Evolutionary conservation across 1,140 invertebrate genomes (phyloP).

Genomic region (Drosophila nigrodunni): DNA sequence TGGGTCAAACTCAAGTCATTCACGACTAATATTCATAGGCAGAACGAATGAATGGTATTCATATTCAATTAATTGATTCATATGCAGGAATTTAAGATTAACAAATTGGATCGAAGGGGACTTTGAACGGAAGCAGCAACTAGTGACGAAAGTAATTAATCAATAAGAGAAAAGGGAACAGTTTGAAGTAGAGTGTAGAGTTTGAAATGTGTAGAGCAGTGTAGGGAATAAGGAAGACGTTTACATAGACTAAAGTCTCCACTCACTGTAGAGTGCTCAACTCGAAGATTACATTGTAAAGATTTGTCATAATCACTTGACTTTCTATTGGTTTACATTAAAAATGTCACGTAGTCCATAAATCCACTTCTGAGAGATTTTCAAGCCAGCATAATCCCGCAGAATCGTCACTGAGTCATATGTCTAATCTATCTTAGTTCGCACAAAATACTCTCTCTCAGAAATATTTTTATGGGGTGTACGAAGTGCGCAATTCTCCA

Average conservation of each 20-base stretch:
- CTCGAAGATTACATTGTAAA: not conserved
- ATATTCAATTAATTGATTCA: no score
- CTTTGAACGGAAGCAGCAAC: no score
- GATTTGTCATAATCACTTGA: not conserved
- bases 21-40: not conserved
- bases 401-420: constrained; percentile 9
- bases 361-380: constrained; percentile 10
- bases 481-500: constrained; percentile 31
- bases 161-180: no score
- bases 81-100: no score
- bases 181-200: no score
- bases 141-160: no score
- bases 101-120: no score
- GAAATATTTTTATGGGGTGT: not conserved
- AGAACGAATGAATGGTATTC: no score
- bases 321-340: constrained; percentile 12
- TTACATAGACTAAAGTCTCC: no score
- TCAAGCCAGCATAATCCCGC: not conserved
- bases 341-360: constrained; percentile 64
- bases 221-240: not conserved
- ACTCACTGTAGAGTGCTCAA: not conserved
- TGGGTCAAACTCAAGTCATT: constrained; percentile 70
- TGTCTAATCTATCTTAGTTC: constrained; percentile 23
- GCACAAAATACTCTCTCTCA: not conserved
- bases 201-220: no score